Evolutionary conservation across 2,888 invertebrate species (phyloP).

Genomic region (Heliconius charithonia): DNA sequence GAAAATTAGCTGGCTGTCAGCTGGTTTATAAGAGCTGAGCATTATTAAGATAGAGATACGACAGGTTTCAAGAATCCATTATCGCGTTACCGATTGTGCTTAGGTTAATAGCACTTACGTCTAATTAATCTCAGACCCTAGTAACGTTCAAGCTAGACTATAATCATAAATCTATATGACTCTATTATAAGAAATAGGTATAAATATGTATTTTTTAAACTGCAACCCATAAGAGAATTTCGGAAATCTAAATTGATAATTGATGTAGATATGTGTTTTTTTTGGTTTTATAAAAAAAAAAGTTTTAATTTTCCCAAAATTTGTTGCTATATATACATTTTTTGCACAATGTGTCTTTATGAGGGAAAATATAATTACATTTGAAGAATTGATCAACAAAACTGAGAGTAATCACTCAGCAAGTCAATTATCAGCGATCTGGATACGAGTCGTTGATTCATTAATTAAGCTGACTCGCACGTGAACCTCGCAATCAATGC

Average conservation of each 20-base stretch:
- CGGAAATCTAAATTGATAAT: no score
- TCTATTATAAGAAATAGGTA: background rate
- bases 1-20: slow-evolving; percentile 2
- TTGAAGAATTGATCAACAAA: background rate
- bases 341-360: background rate
- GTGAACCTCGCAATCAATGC: slow-evolving; percentile 18
- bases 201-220: background rate
- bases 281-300: background rate
- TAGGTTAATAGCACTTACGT: slow-evolving; percentile 21
- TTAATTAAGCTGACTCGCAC: slow-evolving; percentile 26
- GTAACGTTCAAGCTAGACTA: background rate
- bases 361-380: background rate
- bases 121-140: slow-evolving; percentile 2
- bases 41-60: slow-evolving; percentile 30
- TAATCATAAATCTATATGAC: background rate
- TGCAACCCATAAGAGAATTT: background rate
- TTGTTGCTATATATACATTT: background rate
- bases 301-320: background rate
- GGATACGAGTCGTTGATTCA: slow-evolving; percentile 26
- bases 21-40: slow-evolving; percentile 2
- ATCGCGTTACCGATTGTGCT: slow-evolving; percentile 24
- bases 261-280: no score
- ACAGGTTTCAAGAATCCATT: slow-evolving; percentile 28
- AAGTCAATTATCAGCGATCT: slow-evolving; percentile 30
- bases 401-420: slow-evolving; percentile 23